Base-by-base conservation (phyloP, 2,888 invertebrate genomes). In the Noctua fimbriata region DNA sequence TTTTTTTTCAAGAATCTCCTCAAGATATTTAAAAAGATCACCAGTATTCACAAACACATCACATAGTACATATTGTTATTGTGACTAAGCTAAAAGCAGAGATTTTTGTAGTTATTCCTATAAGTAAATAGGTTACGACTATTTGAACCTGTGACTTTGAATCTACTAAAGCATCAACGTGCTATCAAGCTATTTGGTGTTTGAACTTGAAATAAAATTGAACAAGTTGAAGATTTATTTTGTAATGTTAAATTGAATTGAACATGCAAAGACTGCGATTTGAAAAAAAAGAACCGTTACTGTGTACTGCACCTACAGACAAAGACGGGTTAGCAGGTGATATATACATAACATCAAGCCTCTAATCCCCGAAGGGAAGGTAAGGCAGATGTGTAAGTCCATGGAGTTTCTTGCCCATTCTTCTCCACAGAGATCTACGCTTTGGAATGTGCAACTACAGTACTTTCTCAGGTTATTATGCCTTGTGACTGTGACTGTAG, bases 151-250 rank as follows among this genome's bases (percentile, higher is more conserved):
- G 55, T 16, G 36, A 73, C 47, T 86, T 69, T 44, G 12, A 6
- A 12, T 55, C 5, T 49, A 82, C 44, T 82, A 77, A 60, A 58
- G 5, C n/a, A 67, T 21, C n/a, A 63, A 28, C 83, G 55, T 84
- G 78, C 21, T 36, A 67, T 14, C n/a, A 49, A 67, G 16, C 73
- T 2, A 83, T 86, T 70, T 41, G 52, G 10, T 28, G 18, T 24
- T 58, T 86, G 69, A 86, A 73, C 77, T 82, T 86, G 86, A 69
- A 69, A 5, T 60, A 44, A 65, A 32, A 76, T 41, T 52, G 63
- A 65, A 63, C 6, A n/a, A 76, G 5, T 70, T 74, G 21, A 36
- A 4, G 24, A n/a, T 32, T 76, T 83, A 63, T 58, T 85, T 55
- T 63, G 24, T 36, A 63, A 52, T 5, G 28, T 44, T 63, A 24